Base-by-base conservation (phyloP, 2,888 invertebrate species). In the Luperina testacea region DNA sequence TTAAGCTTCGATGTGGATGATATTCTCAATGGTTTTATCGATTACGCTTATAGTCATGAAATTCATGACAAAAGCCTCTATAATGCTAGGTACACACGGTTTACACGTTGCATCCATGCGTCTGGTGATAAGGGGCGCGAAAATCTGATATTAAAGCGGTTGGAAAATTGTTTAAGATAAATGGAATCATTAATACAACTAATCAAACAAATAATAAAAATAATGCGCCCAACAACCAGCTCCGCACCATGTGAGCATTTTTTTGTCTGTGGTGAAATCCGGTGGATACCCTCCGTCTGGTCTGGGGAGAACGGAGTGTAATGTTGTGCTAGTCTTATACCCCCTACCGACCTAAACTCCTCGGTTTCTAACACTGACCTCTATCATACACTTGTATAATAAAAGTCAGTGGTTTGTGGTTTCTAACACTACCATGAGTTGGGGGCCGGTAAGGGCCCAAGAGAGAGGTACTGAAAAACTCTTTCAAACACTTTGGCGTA, bases 1-100 rank as follows among this genome's bases (percentile, higher is more conserved):
- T 48, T 70, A 20, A 27, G 69, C 84, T 59, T 79, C 2, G 9
- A 20, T 13, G 20, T 64, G 38, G 80, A 73, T 80, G 59, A 57
- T 61, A 82, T 84, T 82, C 82, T 73, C 85, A 80, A 79, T 65
- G 15, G 24, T 61, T 42, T n/a, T 20, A 64, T 38, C 24, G 59
- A 71, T 38, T 59, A 38, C 3, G n/a, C 38, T 20, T 17, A 1
- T 8, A 32, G 1, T 32, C 9, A 51, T 53, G 51, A 42, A 7
- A n/a, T 13, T 38, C 48, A 53, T 20, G 48, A 24, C 27, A 27
- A 20, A 48, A 20, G 24, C 5, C 13, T 27, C 0, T 17, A 27
- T n/a, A n/a, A n/a, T 0, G 42, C 24, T 42, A 9, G 17, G n/a
- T n/a, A 42, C 15, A 13, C 32, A 24, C 11, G 15, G 0, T n/a